phyloP scores from a whole-genome alignment of 2,113 vertebrate genomes.

The Grammomys surdaster region DNA sequence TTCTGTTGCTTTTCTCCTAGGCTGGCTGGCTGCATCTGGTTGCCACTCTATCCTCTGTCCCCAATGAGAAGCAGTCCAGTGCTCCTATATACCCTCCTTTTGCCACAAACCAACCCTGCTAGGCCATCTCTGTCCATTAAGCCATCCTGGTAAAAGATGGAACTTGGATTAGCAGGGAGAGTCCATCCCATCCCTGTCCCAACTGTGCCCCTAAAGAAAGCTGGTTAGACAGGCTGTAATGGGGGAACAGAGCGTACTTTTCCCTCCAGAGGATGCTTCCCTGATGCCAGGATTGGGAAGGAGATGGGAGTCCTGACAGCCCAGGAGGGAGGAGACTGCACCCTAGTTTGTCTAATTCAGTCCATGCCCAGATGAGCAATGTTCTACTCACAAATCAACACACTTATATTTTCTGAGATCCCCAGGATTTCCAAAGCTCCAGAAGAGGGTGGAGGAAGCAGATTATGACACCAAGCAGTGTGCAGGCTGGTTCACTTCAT shows the following conservation, averaged over 20 bases:
- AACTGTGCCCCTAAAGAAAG: not conserved
- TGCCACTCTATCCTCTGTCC: not conserved
- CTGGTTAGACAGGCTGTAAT: not conserved
- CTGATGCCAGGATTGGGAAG: not conserved
- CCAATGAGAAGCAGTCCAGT: not conserved
- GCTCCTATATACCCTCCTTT: not conserved
- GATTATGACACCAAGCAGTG: conserved; percentile 54
- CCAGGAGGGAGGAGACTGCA: not conserved
- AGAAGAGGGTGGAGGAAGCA: not conserved
- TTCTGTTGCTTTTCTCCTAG: conserved; percentile 75
- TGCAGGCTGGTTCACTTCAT: conserved; percentile 43
- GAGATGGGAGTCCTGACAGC: not conserved
- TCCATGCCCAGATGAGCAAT: conserved; percentile 35
- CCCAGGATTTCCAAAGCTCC: conserved; percentile 20
- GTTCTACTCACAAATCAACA: conserved; percentile 59
- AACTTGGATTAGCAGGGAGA: not conserved
- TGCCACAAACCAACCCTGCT: not conserved
- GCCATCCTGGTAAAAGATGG: not conserved
- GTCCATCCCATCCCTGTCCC: not conserved
- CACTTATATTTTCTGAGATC: conserved; percentile 57
- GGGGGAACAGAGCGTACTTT: not conserved
- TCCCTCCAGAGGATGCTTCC: not conserved
- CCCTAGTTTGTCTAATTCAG: conserved; percentile 5
- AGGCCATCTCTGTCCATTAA: conserved; percentile 1
- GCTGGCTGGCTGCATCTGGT: conserved; percentile 25